Evolutionary conservation across 1,140 invertebrate species (phyloP), one percentile per base, ranked within the genome.

Genomic region (Listronotus oregonensis): DNA sequence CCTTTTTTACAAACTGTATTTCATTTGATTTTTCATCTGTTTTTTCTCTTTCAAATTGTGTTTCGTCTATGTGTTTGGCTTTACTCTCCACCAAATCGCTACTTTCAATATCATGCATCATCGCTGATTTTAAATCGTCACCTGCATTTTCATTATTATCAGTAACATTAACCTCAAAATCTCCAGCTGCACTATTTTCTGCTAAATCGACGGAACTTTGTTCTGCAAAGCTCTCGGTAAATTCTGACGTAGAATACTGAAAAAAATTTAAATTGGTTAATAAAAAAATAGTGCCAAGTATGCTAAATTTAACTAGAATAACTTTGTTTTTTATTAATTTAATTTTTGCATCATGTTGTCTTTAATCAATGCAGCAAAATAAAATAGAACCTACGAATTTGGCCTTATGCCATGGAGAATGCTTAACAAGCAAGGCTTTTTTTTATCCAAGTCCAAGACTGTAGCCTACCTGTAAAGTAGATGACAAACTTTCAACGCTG

Each of bases 401-500:
- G n/a, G n/a, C n/a, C n/a, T n/a, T n/a, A n/a, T n/a, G n/a, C n/a
- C n/a, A n/a, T n/a, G n/a, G n/a, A n/a, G n/a, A n/a, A n/a, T n/a
- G n/a, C n/a, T n/a, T n/a, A n/a, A n/a, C n/a, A n/a, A n/a, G n/a
- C n/a, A n/a, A n/a, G n/a, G n/a, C n/a, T n/a, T n/a, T n/a, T n/a
- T n/a, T n/a, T n/a, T n/a, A n/a, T n/a, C n/a, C n/a, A n/a, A n/a
- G n/a, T n/a, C n/a, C 8, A 10, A 37, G 11, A 37, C 7, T 37
- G 8, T 8, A 12, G 3, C 6, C 6, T 37, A 64, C 61, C 61
- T 64, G 61, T 34, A 64, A 47, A 11, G 60, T 54, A 39, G 54
- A 59, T 39, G 64, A 46, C n/a, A 66, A 40, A 55, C 55, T 66
- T 55, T 66, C 64, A 10, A 59, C 42, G 51, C 42, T 64, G 32